Evolutionary conservation across 2,113 vertebrate species (phyloP), one percentile per base, ranked within the genome.

Genomic region (Arothron firmamentum): DNA sequence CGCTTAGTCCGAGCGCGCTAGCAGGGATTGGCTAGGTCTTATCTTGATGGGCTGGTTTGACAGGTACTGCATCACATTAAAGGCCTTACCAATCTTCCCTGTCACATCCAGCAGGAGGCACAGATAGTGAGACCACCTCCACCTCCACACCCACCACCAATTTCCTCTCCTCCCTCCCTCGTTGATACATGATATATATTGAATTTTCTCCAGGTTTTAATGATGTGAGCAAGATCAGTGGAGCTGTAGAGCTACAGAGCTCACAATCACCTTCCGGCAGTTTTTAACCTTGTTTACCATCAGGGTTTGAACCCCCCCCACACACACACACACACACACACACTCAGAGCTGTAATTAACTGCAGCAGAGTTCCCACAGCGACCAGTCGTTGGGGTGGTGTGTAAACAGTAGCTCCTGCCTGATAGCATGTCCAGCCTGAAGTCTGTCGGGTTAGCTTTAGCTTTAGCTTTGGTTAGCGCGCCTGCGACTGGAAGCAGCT

Each of bases 1-100:
- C 60, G 74, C 72, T 67, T 15, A 69, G 77, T 62, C 59, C 53
- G 56, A 67, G 51, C 41, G 45, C 65, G 10, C 61, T 64, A 16
- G 61, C 66, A 63, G 59, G 71, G 76, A 75, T 69, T 83, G 70
- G 79, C 61, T 64, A 25, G 74, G 71, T 68, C 75, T 83, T 85
- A 87, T 88, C 85, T 85, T 74, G 88, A 88, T 89, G 66, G 72
- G 63, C 49, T 52, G 70, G 43, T 70, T 68, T 83, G 86, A 89
- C 85, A 86, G 85, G 79, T 81, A 80, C 81, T 90, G 82, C 78
- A 87, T 90, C 81, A 88, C 84, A 85, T 86, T 90, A 88, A 91
- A 86, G 72, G 79, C 82, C 87, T 87, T 86, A 90, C 84, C 88
- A 90, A 87, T 90, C 88, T 83, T 85, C 54, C 47, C 79, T 89